phyloP scores from a whole-genome alignment of 2,888 invertebrate genomes.

The Ectemnius continuus region DNA sequence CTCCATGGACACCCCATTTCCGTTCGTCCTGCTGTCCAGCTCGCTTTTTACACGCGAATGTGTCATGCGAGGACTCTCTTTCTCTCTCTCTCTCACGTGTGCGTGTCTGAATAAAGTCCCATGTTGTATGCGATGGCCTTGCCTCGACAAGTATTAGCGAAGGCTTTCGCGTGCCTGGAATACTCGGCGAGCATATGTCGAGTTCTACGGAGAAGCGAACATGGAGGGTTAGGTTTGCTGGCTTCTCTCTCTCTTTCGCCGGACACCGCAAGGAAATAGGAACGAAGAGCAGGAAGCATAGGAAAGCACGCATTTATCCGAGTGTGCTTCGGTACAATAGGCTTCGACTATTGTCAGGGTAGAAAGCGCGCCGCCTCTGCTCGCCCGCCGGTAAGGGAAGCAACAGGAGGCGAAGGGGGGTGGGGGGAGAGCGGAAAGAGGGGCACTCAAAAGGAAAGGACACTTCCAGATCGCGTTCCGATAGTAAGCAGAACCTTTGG shows the following conservation, averaged over 20 bases:
- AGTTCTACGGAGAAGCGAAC: background rate
- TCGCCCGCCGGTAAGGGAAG: constrained; percentile 11
- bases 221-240: background rate
- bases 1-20: too few species aligned
- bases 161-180: constrained; percentile 6
- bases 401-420: constrained; percentile 36
- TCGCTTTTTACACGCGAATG: too few species aligned
- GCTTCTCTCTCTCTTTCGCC: background rate
- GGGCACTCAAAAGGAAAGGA: background rate
- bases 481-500: constrained; percentile 14
- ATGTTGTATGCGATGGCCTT: background rate
- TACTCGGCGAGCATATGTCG: constrained; percentile 26
- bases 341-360: background rate
- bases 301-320: background rate
- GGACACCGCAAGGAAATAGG: constrained; percentile 7
- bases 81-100: too few species aligned
- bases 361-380: too few species aligned
- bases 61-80: too few species aligned
- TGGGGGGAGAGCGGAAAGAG: background rate
- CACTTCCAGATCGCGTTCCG: too few species aligned
- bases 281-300: background rate
- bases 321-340: background rate
- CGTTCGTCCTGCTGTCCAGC: too few species aligned
- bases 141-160: background rate
- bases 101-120: background rate